Evolutionary conservation across 2,113 vertebrate genomes (phyloP).

Genomic region (Urocitellus parryii): DNA sequence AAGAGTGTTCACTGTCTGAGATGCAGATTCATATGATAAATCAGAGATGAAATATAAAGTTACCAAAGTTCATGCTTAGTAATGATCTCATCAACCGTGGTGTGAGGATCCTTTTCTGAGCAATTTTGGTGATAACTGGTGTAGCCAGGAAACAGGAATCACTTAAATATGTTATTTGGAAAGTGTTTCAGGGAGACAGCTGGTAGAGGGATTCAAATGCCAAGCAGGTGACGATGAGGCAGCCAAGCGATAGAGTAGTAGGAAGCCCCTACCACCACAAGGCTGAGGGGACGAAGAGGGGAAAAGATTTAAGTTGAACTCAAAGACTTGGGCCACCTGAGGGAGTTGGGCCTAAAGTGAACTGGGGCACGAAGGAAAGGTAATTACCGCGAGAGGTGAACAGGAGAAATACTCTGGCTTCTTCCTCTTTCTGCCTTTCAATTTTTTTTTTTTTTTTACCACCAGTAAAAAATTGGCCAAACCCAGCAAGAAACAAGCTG

Average conservation of each 20-base stretch:
- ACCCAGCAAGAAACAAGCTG: not conserved
- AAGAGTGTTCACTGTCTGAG: not conserved
- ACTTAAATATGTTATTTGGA: not conserved
- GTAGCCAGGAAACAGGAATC: not conserved
- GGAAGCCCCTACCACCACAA: not conserved
- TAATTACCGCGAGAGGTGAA: accelerated
- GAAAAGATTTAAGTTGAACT: not conserved
- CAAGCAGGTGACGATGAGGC: not conserved
- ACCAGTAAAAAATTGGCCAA: not conserved
- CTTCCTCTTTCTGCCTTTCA: not conserved
- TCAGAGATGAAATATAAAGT: not conserved
- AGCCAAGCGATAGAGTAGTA: not conserved
- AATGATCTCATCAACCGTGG: not conserved
- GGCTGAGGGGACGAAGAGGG: too few species aligned
- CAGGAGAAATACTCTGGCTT: not conserved
- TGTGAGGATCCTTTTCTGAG: slow-evolving; percentile 3
- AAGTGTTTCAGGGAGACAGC: not conserved
- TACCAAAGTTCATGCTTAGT: not conserved
- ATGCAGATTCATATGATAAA: not conserved
- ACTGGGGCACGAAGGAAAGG: not conserved
- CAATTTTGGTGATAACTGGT: not conserved
- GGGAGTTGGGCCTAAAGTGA: not conserved
- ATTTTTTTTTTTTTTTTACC: not conserved
- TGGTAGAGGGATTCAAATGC: not conserved
- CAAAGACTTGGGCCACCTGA: not conserved